phyloP scores from a whole-genome alignment of 2,888 invertebrate genomes.

The Dysmachus trigonus region DNA sequence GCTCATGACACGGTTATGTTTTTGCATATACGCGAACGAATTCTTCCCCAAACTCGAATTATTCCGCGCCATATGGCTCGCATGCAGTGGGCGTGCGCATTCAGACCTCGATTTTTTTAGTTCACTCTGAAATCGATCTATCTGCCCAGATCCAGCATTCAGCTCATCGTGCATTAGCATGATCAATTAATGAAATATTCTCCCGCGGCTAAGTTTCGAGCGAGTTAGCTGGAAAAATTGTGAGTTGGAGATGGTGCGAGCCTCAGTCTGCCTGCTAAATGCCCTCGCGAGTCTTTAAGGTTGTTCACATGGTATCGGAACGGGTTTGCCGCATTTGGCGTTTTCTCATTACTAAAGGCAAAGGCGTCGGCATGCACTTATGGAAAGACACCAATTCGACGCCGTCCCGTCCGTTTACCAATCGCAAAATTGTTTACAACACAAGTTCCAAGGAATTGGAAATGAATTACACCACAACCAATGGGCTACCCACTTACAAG shows the following conservation, averaged over 20 bases:
- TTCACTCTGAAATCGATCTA: background rate
- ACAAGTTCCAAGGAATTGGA: background rate
- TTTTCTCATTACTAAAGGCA: slow-evolving; percentile 10
- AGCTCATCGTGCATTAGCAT: background rate
- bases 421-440: slow-evolving; percentile 12
- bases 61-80: background rate
- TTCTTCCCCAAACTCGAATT: background rate
- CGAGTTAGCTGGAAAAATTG: background rate
- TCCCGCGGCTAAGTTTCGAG: background rate
- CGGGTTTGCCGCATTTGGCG: slow-evolving; percentile 8
- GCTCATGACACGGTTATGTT: background rate
- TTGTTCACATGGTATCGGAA: slow-evolving; percentile 11
- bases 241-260: background rate
- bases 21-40: background rate
- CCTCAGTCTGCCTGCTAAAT: background rate
- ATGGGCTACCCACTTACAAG: background rate
- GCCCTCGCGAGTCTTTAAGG: background rate
- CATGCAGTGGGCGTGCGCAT: background rate
- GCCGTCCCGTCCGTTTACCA: background rate
- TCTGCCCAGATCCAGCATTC: background rate
- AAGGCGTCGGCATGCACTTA: background rate
- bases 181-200: background rate
- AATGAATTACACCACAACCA: background rate
- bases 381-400: background rate
- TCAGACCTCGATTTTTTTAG: background rate